A percentile compares a stretch with the other conserved stretches of the same genome.
Evolutionary conservation across 2,888 invertebrate genomes (phyloP).

Genomic region (Pseudococcus longispinus): DNA sequence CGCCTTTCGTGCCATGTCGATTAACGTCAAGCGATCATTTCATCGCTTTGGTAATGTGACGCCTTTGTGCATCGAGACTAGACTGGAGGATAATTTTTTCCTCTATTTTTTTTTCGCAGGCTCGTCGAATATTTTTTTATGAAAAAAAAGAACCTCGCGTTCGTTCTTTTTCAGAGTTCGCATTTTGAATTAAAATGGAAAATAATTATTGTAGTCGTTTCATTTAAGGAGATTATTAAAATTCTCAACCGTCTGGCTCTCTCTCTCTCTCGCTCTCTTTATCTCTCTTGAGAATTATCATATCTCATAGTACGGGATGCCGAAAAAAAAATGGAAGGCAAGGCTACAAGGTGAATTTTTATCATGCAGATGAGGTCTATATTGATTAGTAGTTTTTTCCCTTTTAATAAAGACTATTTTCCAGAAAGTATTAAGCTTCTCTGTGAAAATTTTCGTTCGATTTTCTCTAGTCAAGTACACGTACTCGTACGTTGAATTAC

Average conservation of each 20-base stretch:
- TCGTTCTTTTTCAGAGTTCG: not conserved
- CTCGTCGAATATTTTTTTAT: not conserved
- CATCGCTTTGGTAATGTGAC: not conserved
- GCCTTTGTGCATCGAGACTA: not conserved
- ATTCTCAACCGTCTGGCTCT: not conserved
- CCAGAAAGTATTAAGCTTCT: not conserved
- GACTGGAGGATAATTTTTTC: not conserved
- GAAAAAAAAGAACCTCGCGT: not conserved
- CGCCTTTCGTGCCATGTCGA: not conserved
- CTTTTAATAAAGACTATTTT: not conserved
- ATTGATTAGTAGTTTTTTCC: not conserved
- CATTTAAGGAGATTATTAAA: not conserved
- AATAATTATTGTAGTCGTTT: slow-evolving; percentile 1
- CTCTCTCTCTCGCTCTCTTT: too few relatives aligned
- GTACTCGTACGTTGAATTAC: not conserved
- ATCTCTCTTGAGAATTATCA: not conserved
- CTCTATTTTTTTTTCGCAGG: too few relatives aligned
- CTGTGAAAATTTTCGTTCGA: not conserved
- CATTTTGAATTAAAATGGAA: not conserved
- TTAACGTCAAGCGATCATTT: not conserved
- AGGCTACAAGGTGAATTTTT: not conserved
- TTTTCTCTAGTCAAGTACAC: not conserved
- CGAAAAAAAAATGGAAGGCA: not conserved
- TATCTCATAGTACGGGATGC: not conserved
- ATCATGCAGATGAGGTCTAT: not conserved